Evolutionary conservation across 2,113 vertebrate genomes (phyloP).

Genomic region (Dasyornis broadbenti): DNA sequence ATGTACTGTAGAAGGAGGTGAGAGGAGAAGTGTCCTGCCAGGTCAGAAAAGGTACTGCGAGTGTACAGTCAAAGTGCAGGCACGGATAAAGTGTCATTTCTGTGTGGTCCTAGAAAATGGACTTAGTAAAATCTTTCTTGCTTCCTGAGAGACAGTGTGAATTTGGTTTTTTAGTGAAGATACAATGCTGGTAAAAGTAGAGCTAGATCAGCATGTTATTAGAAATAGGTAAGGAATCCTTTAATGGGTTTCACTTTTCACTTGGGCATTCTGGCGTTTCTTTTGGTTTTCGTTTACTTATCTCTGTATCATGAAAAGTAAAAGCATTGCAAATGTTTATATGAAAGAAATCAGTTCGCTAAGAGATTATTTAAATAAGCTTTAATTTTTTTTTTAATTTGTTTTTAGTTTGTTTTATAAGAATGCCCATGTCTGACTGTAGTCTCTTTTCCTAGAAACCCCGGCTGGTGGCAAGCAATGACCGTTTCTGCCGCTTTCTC

Average conservation of each 20-base stretch:
- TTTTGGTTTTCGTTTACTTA: background rate
- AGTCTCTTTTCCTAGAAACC: conserved; percentile 83
- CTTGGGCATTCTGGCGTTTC: background rate
- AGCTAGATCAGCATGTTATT: background rate
- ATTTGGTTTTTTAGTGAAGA: background rate
- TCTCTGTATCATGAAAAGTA: background rate
- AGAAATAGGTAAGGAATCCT: background rate
- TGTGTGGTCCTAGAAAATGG: background rate
- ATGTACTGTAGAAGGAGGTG: background rate
- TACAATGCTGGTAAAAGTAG: background rate
- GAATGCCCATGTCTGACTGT: background rate
- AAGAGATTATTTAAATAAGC: background rate
- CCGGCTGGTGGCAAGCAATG: conserved; percentile 86
- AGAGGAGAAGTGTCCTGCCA: background rate
- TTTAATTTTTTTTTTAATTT: background rate
- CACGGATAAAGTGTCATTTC: accelerated
- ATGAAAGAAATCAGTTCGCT: background rate
- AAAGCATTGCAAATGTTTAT: background rate
- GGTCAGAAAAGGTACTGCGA: background rate
- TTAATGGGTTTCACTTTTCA: background rate
- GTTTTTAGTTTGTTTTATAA: background rate
- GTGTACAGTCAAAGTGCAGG: background rate
- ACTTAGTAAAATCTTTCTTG: background rate
- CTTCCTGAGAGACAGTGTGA: background rate
- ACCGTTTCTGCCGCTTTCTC: conserved; percentile 89